Evolutionary conservation across 2,113 vertebrate genomes (phyloP), one percentile per base, ranked within the genome.

Genomic region (Alligator mississippiensis): DNA sequence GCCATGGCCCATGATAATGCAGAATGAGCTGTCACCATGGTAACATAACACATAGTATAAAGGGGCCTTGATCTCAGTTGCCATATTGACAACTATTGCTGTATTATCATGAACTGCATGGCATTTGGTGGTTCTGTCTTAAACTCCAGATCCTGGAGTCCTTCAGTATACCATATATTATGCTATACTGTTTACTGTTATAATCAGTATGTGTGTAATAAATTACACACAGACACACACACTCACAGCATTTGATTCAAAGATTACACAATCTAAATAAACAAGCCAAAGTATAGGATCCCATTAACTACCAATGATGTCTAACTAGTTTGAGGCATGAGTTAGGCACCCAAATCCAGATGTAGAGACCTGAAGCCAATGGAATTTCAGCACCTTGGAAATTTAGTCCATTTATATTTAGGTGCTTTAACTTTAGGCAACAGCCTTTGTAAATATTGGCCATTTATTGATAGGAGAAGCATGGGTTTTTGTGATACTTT

Each of bases 281-380:
- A 13, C 55, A 47, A 75, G 66, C 72, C 60, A 63, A 66, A 90
- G 87, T 30, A 25, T 80, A 87, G 63, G 19, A 79, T 3, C 30
- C 61, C 80, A 75, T 38, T 2, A 76, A 28, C 0, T 25, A 77
- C 1, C 54, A 68, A 12, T 77, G 55, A 4, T 28, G 1, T 0
- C 68, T 63, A 54, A 6, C 62, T 68, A 38, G 34, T 3, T 66
- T 75, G 82, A 95, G 74, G 64, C 60, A 57, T 24, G 89, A 82
- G 55, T 19, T 55, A 13, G 27, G 76, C 72, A 78, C 76, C 80
- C 77, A 80, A 91, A 87, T 5, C 74, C 82, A 54, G 27, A 80
- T 22, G 15, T 60, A 63, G 57, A 93, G 63, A 13, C 77, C n/a
- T 34, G n/a, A 68, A 68, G 66, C 66, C 66, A 68, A 68, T 34